Base-by-base conservation (phyloP, 2,797 vertebrate genomes). In the Premnoplex brunnescens region DNA sequence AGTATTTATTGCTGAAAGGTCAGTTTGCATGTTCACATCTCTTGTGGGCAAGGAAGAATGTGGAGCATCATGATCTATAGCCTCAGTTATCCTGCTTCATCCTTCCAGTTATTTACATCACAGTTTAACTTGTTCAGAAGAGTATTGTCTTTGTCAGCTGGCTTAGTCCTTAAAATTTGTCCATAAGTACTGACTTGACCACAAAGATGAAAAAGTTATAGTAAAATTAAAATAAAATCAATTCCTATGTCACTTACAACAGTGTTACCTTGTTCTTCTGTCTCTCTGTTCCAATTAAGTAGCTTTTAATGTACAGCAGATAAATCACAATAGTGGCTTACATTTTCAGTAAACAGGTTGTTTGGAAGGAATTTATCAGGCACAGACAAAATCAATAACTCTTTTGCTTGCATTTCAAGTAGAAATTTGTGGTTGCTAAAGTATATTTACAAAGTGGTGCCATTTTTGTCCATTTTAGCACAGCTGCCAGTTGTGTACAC, bases 361-460 rank as follows among this genome's bases (percentile, higher is more conserved):
- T 69, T 91, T 82, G 49, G 71, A 85, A 62, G 79, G 82, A 80
- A 88, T 95, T 91, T 92, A 80, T 91, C 32, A 56, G 66, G 39
- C 76, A 24, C 76, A 81, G 79, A 58, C 60, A 91, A 91, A 94
- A 94, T 95, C 93, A 91, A 86, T 95, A 87, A 19, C 68, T 91
- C 73, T 86, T 94, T 85, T 86, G 43, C 83, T 91, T 94, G 58
- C 55, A 52, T 75, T 83, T 94, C 62, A 78, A 91, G 54, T 39
- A 77, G 83, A 76, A 84, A 46, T 41, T 51, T 88, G 90, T 78
- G 51, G 36, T 89, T 89, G 36, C 73, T 86, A 43, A 91, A 80
- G 19, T 63, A 6, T 82, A 27, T 83, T 85, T 60, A 74, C 44
- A 60, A 76, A 78, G 59, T 46, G 51, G 51, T 93, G 62, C 59